Base-by-base conservation (phyloP, 53 echinoderm and acorn worm genomes). In the Henricia sp. region DNA sequence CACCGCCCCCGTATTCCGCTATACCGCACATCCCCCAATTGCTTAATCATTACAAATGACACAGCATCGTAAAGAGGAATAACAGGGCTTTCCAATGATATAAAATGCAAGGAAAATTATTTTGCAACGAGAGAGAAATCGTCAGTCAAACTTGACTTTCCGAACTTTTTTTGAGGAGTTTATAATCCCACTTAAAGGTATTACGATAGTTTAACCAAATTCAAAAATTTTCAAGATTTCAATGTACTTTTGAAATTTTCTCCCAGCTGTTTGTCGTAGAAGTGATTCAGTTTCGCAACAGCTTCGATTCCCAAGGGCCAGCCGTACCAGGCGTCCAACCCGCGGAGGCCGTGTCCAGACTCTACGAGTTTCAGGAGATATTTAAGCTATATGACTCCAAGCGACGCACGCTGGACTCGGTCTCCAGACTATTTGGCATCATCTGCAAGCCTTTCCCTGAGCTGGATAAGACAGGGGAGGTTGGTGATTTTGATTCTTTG, bases 271-370 rank as follows among this genome's bases (percentile, higher is more conserved):
- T 97, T 78, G 97, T 97, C 6, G 94, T 97, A 2, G 97, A 97
- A 28, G 97, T 97, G 54, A 97, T 97, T 52, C 97, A 97, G 70
- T 97, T 97, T 82, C 66, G 97, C 20, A 97, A 97, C 83, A 97
- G 97, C 67, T 97, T 97, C 88, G 97, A 97, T 78, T 94, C 97
- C 32, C 97, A 97, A 42, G 97, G 97, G 1, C 97, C 97, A 24
- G 97, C 97, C 0, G 94, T 97, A 4, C 97, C 97, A 10, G 97
- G 97, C 2, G 97, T 97, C 41, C 97, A 94, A 26, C 97, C 97
- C 32, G 92, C 94, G 10, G 97, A 97, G 65, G 97, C 97, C 16
- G 97, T 97, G 2, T 40, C 97, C 23, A 86, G 97, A 55, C 92
- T 97, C 17, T 92, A 97, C 58, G 92, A 97, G 57, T 97, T 97